phyloP scores from a whole-genome alignment of 2,113 vertebrate genomes.

The Prunella himalayana region DNA sequence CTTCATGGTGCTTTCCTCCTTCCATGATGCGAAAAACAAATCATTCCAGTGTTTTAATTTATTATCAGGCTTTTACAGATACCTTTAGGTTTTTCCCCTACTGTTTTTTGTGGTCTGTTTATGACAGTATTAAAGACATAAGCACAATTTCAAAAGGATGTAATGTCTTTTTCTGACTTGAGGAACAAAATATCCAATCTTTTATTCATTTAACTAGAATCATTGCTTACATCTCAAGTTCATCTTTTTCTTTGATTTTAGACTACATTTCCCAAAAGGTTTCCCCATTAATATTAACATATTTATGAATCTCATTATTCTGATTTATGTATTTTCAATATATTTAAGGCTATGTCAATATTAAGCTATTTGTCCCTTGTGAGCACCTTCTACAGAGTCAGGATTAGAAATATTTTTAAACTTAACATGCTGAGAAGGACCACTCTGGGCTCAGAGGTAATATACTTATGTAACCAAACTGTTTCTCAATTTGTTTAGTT shows the following conservation, averaged over 20 bases:
- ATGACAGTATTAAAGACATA: not conserved
- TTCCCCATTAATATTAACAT: constrained; percentile 70
- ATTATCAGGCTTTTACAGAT: not conserved
- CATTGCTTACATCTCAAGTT: constrained; percentile 43
- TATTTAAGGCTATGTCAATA: constrained; percentile 73
- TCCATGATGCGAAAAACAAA: constrained; percentile 25
- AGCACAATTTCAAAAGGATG: not conserved
- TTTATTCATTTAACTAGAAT: constrained; percentile 56
- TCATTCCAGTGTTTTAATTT: not conserved
- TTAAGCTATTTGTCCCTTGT: constrained; percentile 69
- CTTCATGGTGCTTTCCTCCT: constrained; percentile 21
- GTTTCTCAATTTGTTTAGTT: not conserved
- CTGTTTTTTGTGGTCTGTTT: not conserved
- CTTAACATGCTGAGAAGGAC: constrained; percentile 16
- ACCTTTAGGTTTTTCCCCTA: not conserved
- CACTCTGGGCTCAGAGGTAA: not conserved
- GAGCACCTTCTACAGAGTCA: constrained; percentile 62
- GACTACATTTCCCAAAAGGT: constrained; percentile 64
- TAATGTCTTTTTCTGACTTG: not conserved
- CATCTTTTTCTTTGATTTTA: constrained; percentile 72
- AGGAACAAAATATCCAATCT: constrained; percentile 54
- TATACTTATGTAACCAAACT: not conserved
- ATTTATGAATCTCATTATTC: constrained; percentile 73
- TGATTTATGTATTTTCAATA: constrained; percentile 73
- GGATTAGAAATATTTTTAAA: constrained; percentile 57